Evolutionary conservation across 1,140 invertebrate genomes (phyloP).

Genomic region (Drosophila punjabiensis): DNA sequence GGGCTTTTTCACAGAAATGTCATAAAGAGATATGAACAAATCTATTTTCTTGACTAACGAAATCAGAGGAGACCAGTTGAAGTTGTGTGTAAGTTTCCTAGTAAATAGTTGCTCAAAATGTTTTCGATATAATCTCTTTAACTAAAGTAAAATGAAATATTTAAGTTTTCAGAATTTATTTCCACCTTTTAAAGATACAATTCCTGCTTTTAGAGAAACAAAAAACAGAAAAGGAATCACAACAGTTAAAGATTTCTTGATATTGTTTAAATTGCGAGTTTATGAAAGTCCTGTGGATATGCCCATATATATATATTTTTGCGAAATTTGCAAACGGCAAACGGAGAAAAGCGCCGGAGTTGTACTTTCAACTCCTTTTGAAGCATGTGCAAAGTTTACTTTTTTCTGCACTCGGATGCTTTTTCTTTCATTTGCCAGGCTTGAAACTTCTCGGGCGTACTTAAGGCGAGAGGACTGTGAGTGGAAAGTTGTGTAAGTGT

Average conservation of each 20-base stretch:
- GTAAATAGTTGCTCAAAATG: not conserved
- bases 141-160: not conserved
- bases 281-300: not conserved
- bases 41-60: not conserved
- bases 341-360: not conserved
- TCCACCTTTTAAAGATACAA: not conserved
- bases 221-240: not conserved
- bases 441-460: constrained; percentile 53
- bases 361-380: constrained; percentile 31
- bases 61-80: not conserved
- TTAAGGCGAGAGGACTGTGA: constrained; percentile 54
- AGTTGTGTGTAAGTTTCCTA: too few relatives aligned
- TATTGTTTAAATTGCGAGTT: not conserved
- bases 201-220: too few relatives aligned
- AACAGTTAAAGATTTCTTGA: not conserved
- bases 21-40: not conserved
- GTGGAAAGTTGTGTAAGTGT: constrained; percentile 67
- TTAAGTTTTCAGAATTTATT: not conserved
- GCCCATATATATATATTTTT: not conserved
- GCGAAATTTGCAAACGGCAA: constrained; percentile 30
- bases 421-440: constrained; percentile 27
- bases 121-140: not conserved
- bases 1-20: constrained; percentile 3
- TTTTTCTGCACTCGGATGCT: constrained; percentile 42
- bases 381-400: constrained; percentile 43